phyloP scores from a whole-genome alignment of 2,888 invertebrate genomes.

The Litoditis marina region DNA sequence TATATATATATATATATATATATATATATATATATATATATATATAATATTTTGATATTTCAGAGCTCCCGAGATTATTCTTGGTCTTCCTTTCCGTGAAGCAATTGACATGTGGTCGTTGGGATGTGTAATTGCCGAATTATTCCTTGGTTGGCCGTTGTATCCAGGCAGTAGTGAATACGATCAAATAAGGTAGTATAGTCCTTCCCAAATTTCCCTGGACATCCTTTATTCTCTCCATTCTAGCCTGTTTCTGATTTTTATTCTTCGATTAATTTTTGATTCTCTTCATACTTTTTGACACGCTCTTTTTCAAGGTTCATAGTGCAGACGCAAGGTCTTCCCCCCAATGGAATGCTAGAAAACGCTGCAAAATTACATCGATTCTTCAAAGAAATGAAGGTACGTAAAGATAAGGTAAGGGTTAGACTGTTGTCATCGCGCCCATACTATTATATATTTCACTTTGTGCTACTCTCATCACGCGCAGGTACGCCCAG shows the following conservation, averaged over 20 bases:
- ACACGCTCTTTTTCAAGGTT: slow-evolving; percentile 18
- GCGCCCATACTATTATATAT: too few relatives aligned
- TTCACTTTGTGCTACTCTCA: too few relatives aligned
- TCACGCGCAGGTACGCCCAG: too few relatives aligned
- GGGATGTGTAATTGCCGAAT: slow-evolving; percentile 97
- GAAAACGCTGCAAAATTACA: slow-evolving; percentile 94
- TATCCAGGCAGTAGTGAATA: slow-evolving; percentile 99
- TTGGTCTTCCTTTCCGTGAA: slow-evolving; percentile 96
- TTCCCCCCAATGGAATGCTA: slow-evolving; percentile 96
- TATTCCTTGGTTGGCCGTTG: slow-evolving; percentile 97
- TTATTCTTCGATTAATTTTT: too few relatives aligned
- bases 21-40: too few relatives aligned
- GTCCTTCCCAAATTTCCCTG: not conserved
- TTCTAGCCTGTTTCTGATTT: too few relatives aligned
- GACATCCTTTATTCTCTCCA: not conserved
- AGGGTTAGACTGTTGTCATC: too few relatives aligned
- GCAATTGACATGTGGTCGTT: slow-evolving; percentile 99
- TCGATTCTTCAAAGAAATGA: slow-evolving; percentile 76
- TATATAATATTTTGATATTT: slow-evolving; percentile 14
- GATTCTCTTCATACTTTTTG: too few relatives aligned
- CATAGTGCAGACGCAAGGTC: slow-evolving; percentile 91
- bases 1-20: too few relatives aligned
- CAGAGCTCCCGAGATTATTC: slow-evolving; percentile 86
- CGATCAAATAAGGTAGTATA: slow-evolving; percentile 69
- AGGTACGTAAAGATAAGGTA: not conserved